Base-by-base conservation (phyloP, 1,140 invertebrate genomes). In the Linepithema humile region DNA sequence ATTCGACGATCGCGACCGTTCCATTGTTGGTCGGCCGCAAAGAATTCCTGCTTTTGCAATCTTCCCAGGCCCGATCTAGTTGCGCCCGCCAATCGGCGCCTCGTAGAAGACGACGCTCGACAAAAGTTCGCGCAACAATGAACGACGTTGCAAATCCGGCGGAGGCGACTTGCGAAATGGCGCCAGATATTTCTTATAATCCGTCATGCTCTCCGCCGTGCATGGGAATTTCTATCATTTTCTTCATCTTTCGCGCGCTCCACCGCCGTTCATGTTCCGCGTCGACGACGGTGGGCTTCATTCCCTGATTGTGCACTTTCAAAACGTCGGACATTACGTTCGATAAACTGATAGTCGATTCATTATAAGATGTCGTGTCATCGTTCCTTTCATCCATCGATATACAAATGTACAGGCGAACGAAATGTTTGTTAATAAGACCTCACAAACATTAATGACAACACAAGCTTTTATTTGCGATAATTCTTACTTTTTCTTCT, bases 31-130 rank as follows among this genome's bases (percentile, higher is more conserved):
- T 72, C 83, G 83, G 67, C 72, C 67, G 91, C 48, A 90, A 92
- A 91, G 88, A 93, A 93, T 93, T 88, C 87, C 70, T 57, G 89
- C 78, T 94, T 92, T 92, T 90, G 92, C 87, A 91, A 94, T 91
- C 89, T 94, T 93, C 92, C 90, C 92, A 93, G 89, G 90, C 90
- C 84, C 85, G 77, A 82, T 77, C 74, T 84, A 86, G 84, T 78
- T 85, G 87, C 83, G 84, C 64, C 75, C 86, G 84, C 84, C 77
- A 74, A 88, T 84, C 87, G 84, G 80, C 87, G 82, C 88, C 83
- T 80, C 73, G 64, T 55, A 75, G 78, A 60, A 85, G 83, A 88
- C 86, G 86, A 85, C 87, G 86, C 83, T 87, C 83, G 87, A 88
- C 87, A 84, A 88, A 89, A 70, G 82, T 89, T 89, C 88, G 88